Conservation (phyloP, 2,888 invertebrate genomes). For the Cephus pygmeus region DNA sequence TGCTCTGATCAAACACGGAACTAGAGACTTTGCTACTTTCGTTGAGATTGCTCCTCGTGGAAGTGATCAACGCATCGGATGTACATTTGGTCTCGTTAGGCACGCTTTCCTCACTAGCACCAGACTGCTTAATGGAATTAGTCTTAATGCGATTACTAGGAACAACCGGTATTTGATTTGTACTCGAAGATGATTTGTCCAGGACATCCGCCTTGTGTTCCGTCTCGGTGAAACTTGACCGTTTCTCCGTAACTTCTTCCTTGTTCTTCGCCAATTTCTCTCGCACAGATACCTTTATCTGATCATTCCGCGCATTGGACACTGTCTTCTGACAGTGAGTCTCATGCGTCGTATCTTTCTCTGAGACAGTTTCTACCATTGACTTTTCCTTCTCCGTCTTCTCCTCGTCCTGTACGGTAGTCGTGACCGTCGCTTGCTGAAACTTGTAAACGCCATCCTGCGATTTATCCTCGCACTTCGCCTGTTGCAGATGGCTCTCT, state of each 20-base stretch:
- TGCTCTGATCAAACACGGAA: constrained; percentile 22
- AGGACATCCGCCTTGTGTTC: constrained; percentile 41
- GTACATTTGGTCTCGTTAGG: constrained; percentile 16
- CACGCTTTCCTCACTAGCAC: constrained; percentile 25
- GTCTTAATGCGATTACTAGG: constrained; percentile 33
- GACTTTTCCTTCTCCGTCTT: constrained; percentile 20
- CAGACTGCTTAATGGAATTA: constrained; percentile 29
- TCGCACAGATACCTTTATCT: constrained; percentile 52
- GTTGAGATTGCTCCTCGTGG: constrained; percentile 16
- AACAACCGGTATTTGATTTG: constrained; percentile 32
- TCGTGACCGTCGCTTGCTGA: constrained; percentile 43
- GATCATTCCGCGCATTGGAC: constrained; percentile 58
- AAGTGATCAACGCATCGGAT: neutral
- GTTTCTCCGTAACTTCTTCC: constrained; percentile 52
- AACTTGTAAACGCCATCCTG: constrained; percentile 49
- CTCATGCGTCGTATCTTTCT: constrained; percentile 35
- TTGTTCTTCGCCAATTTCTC: constrained; percentile 54
- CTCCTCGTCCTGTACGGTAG: constrained; percentile 28
- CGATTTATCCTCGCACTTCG: constrained; percentile 6
- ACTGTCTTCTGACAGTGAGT: constrained; percentile 47
- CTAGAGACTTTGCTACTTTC: constrained; percentile 26
- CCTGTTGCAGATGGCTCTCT: constrained; percentile 26
- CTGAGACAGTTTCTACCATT: constrained; percentile 22
- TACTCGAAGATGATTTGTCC: constrained; percentile 32
- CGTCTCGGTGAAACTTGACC: constrained; percentile 49